phyloP scores from a whole-genome alignment of 1,140 invertebrate genomes.

The Cotesia chilonis region DNA sequence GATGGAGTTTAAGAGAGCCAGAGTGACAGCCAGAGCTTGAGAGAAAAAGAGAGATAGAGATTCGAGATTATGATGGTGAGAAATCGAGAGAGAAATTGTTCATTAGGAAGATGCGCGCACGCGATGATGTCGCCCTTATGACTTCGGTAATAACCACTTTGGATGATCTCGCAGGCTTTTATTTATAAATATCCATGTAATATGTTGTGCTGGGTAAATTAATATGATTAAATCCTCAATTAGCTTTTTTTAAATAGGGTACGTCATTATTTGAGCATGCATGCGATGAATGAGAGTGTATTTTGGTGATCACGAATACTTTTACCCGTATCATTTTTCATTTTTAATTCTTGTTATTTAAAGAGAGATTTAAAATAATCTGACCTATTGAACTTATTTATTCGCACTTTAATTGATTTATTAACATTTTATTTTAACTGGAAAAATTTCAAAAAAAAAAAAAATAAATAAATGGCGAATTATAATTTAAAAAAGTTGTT shows the following conservation, averaged over 20 bases:
- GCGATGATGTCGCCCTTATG: constrained; percentile 33
- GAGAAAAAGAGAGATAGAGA: neutral
- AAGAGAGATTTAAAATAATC: neutral
- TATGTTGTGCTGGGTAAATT: too few relatives aligned
- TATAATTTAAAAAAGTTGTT: neutral
- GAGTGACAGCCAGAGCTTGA: too few relatives aligned
- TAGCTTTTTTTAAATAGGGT: too few relatives aligned
- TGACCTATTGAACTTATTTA: constrained; percentile 2
- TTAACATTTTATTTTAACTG: neutral
- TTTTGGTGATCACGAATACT: neutral
- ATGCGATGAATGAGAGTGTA: too few relatives aligned
- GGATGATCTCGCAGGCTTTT: constrained; percentile 16
- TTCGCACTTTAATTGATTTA: neutral
- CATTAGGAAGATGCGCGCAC: constrained; percentile 39
- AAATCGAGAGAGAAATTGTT: constrained; percentile 26
- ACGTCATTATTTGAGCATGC: too few relatives aligned
- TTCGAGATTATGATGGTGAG: constrained; percentile 9
- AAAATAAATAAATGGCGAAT: neutral
- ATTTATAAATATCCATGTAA: constrained; percentile 8
- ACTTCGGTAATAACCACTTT: constrained; percentile 19
- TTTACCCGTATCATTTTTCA: too few relatives aligned
- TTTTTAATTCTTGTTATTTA: constrained; percentile 2
- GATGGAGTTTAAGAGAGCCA: constrained; percentile 4
- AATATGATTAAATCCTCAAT: too few relatives aligned
- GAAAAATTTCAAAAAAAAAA: neutral